Percentiles rank a stretch among this genome's conserved stretches.
These are phyloP conservation scores for Pontoporia blainvillei DNA, from an alignment of 2,113 vertebrate genomes.

Conservation along the genomic window DNA sequence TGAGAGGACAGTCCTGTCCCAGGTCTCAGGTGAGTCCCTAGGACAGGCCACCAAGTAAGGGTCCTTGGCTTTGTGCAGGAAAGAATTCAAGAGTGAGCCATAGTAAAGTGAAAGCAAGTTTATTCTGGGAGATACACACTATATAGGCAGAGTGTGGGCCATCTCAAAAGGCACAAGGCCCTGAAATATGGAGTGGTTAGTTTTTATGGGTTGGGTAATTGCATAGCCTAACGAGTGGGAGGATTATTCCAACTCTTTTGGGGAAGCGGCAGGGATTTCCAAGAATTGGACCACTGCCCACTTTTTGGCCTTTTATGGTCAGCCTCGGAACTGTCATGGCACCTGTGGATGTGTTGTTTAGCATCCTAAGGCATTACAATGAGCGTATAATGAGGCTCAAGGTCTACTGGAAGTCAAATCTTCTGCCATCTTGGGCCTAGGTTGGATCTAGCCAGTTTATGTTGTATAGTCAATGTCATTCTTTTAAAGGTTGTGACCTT, in stretches of 20 bases:
- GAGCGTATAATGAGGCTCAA: not conserved
- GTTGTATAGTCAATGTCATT: not conserved
- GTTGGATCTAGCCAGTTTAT: not conserved
- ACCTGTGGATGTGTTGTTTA: not conserved
- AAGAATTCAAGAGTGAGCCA: not conserved
- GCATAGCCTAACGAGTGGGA: not conserved
- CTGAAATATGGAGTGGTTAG: not conserved
- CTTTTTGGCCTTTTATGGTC: not conserved
- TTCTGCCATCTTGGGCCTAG: not conserved
- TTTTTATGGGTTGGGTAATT: not conserved
- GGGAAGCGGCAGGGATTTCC: not conserved
- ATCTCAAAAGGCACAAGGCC: not conserved
- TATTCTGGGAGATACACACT: not conserved
- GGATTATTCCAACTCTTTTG: not conserved
- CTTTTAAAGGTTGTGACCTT: not conserved
- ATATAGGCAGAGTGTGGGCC: not conserved
- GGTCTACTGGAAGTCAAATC: not conserved
- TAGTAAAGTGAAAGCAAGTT: not conserved
- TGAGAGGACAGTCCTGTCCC: not conserved
- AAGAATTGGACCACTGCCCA: not conserved
- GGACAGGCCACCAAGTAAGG: not conserved
- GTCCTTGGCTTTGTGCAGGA: not conserved
- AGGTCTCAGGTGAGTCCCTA: not conserved
- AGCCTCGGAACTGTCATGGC: not conserved
- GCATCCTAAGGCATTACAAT: not conserved